Base-by-base conservation (phyloP, 2,888 invertebrate genomes). In the Tetanocera ferruginea region DNA sequence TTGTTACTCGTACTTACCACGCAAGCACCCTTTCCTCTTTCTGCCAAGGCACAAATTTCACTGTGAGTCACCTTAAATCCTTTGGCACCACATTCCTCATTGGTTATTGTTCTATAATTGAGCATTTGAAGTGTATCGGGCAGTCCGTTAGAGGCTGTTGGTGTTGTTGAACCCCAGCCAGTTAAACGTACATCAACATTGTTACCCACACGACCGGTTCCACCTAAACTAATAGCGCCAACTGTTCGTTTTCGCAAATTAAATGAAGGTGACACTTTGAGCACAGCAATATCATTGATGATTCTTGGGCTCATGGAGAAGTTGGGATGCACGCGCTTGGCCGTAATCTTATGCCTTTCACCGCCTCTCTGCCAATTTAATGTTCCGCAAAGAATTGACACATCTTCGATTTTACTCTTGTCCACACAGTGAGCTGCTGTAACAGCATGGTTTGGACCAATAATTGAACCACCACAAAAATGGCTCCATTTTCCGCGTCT, bases 391-490 rank as follows among this genome's bases (percentile, higher is more conserved):
- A 88, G 80, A 1, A 86, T 81, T 9, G 85, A 85, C 1, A 89
- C 81, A 25, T 83, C 73, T 51, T 83, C 84, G 23, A 83, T 28
- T 25, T 78, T 83, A 73, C 85, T 72, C 57, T 83, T 83, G 5
- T 85, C 83, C 52, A 88, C 83, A 77, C 90, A 90, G 82, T 90
- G 90, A 0, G 89, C 90, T 0, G 90, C 90, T 0, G 90, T 90
- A 37, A 90, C 77, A 0, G 90, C 85, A 79, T 88, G 86, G 78
- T 83, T 77, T 37, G 86, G 80, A 37, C 84, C 84, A 19, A 89
- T 84, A 25, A 89, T 89, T 23, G 89, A 87, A 31, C 89, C 90
- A 2, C 89, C 88, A 76, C 90, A 90, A 69, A 87, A 87, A 76
- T 90, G 90, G 1, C 83, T 82, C 86, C 87, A 89, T 6, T 85